A percentile compares a stretch with the other conserved stretches of the same genome.
These are phyloP conservation scores for Anolis apletophallus DNA, from an alignment of 2,797 vertebrate species.

Conservation along the genomic window DNA sequence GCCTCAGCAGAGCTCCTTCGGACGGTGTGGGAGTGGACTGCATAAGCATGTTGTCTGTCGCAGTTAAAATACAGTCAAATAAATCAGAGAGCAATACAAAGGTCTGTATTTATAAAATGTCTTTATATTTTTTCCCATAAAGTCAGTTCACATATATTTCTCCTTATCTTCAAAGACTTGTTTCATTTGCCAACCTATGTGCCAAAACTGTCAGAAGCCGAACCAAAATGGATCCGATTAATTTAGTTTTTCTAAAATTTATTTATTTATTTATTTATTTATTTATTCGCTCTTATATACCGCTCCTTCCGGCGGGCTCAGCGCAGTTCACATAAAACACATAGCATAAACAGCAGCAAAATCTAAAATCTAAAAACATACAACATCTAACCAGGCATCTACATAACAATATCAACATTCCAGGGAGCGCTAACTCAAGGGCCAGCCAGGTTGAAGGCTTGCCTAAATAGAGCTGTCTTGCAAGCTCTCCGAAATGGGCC, in stretches of 20 bases:
- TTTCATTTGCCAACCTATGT: not conserved
- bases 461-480: too few species aligned
- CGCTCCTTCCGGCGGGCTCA: too few species aligned
- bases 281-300: too few species aligned
- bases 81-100: constrained; percentile 93
- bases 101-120: constrained; percentile 76
- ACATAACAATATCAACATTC: too few species aligned
- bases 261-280: too few species aligned
- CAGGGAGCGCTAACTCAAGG: too few species aligned
- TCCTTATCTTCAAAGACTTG: rapidly evolving
- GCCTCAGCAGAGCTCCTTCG: constrained; percentile 81
- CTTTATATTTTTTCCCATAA: not conserved
- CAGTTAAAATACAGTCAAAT: constrained; percentile 92
- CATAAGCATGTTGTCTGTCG: constrained; percentile 93
- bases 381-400: too few species aligned
- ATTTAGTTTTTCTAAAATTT: not conserved
- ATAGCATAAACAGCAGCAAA: too few species aligned
- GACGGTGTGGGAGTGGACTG: constrained; percentile 89
- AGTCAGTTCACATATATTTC: not conserved
- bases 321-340: too few species aligned
- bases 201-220: not conserved
- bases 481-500: too few species aligned
- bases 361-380: too few species aligned
- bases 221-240: not conserved
- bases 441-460: too few species aligned